These are phyloP conservation scores for Schizothorax lantsangensis DNA, from an alignment of 2,797 vertebrate species.

Conservation along the genomic window DNA sequence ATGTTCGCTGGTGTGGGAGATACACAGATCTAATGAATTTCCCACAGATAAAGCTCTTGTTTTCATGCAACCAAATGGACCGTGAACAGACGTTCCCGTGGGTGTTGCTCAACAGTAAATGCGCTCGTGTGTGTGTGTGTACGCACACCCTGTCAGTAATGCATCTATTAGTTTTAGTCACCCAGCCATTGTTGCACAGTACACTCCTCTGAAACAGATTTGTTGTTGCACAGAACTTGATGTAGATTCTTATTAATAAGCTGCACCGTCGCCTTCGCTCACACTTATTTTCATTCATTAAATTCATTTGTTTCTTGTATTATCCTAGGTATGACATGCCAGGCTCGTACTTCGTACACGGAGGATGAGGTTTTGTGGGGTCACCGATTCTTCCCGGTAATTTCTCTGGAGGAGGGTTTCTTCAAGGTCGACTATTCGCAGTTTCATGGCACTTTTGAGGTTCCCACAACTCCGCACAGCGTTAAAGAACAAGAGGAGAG, in stretches of 20 bases:
- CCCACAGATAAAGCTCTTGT: slow-evolving; percentile 62
- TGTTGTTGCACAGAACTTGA: slow-evolving; percentile 17
- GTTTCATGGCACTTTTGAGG: slow-evolving; percentile 98
- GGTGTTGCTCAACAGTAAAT: slow-evolving; percentile 63
- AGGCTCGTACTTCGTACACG: slow-evolving; percentile 97
- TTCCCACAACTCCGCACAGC: slow-evolving; percentile 93
- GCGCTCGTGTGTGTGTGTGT: slow-evolving; percentile 11
- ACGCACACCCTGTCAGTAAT: slow-evolving; percentile 43
- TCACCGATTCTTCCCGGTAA: slow-evolving; percentile 97
- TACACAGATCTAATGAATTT: slow-evolving; percentile 61
- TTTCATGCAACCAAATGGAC: slow-evolving; percentile 65
- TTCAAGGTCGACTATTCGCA: slow-evolving; percentile 99
- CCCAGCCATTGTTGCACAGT: slow-evolving; percentile 5
- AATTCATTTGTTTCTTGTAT: slow-evolving; percentile 5
- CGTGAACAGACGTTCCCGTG: slow-evolving; percentile 62
- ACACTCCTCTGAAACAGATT: slow-evolving; percentile 12
- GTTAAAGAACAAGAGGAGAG: slow-evolving; percentile 99
- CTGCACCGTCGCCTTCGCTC: not conserved
- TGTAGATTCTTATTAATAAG: slow-evolving; percentile 6
- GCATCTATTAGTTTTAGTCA: slow-evolving; percentile 46
- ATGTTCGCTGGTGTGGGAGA: slow-evolving; percentile 50
- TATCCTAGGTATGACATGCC: slow-evolving; percentile 95
- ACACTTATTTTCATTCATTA: not conserved
- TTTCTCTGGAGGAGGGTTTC: slow-evolving; percentile 98
- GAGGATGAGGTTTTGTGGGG: slow-evolving; percentile 99